phyloP scores from a whole-genome alignment of 1,140 invertebrate genomes.

The Ips nitidus region DNA sequence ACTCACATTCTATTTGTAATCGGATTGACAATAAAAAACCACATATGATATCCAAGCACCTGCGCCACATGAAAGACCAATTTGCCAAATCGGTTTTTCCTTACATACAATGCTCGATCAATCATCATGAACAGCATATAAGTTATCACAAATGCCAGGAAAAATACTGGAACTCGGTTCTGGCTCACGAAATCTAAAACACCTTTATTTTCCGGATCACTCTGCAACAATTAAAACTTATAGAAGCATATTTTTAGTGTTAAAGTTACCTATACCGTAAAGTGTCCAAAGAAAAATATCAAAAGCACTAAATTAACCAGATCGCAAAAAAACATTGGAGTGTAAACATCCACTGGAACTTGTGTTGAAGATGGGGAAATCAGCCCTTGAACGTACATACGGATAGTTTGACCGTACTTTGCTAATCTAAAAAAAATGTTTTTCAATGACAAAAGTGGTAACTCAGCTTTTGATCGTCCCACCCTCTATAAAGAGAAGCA shows the following conservation, averaged over 20 bases:
- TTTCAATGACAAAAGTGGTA: neutral
- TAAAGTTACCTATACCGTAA: conserved; percentile 6
- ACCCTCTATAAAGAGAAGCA: conserved; percentile 20
- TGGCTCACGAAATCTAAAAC: neutral
- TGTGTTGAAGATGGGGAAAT: conserved; percentile 18
- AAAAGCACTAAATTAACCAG: conserved; percentile 18
- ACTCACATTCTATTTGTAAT: neutral
- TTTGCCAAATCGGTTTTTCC: conserved; percentile 22
- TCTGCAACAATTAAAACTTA: neutral
- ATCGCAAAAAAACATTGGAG: conserved; percentile 30
- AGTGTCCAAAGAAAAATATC: conserved; percentile 18
- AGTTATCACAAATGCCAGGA: neutral
- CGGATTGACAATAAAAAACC: conserved; percentile 22
- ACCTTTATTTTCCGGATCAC: neutral
- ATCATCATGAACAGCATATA: conserved; percentile 21
- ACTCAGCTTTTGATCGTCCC: neutral
- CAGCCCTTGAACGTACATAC: conserved; percentile 16
- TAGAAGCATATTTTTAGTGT: too few species aligned
- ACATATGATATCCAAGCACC: conserved; percentile 12
- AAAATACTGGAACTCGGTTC: conserved; percentile 19
- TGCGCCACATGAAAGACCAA: conserved; percentile 18
- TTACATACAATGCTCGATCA: conserved; percentile 21
- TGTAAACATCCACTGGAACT: conserved; percentile 26
- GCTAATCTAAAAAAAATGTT: conserved; percentile 12
- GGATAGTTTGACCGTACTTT: conserved; percentile 19